phyloP scores from a whole-genome alignment of 92 coral and sea anemone genomes.

The Palythoa grandis region DNA sequence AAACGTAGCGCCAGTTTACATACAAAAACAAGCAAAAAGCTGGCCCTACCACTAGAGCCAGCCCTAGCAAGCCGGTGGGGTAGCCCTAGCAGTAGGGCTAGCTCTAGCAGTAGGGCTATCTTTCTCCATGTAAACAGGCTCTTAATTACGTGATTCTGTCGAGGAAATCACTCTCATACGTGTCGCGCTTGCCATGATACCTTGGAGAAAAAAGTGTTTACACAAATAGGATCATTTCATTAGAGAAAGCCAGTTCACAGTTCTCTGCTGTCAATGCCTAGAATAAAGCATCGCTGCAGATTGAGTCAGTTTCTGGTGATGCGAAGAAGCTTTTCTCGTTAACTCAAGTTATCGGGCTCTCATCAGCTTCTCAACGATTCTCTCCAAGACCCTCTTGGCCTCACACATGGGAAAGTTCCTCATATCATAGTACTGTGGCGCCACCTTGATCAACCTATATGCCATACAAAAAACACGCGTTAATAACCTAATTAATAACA shows the following conservation, averaged over 20 bases:
- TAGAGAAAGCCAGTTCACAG: not conserved
- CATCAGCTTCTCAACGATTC: slow-evolving; percentile 84
- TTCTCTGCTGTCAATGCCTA: not conserved
- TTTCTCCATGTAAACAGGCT: too few relatives aligned
- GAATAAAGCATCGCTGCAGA: not conserved
- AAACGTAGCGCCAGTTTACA: too few relatives aligned
- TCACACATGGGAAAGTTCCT: slow-evolving; percentile 98
- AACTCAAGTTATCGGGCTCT: slow-evolving; percentile 55
- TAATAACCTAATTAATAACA: too few relatives aligned
- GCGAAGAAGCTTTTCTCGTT: not conserved
- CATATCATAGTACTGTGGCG: slow-evolving; percentile 98
- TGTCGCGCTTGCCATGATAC: not conserved
- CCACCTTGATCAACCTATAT: slow-evolving; percentile 88
- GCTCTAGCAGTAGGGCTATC: too few relatives aligned
- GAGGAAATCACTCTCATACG: not conserved
- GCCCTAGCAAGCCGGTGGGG: too few relatives aligned
- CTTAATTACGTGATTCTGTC: too few relatives aligned
- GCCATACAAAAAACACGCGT: too few relatives aligned
- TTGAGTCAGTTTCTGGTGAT: not conserved
- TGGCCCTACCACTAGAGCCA: too few relatives aligned
- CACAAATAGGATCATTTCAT: not conserved
- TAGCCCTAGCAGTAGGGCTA: too few relatives aligned
- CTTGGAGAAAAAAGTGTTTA: not conserved
- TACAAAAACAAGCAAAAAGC: too few relatives aligned
- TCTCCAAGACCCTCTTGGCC: slow-evolving; percentile 94